Evolutionary conservation across 2,888 invertebrate genomes (phyloP), one percentile per base, ranked within the genome.

Genomic region (Halictus ligatus): DNA sequence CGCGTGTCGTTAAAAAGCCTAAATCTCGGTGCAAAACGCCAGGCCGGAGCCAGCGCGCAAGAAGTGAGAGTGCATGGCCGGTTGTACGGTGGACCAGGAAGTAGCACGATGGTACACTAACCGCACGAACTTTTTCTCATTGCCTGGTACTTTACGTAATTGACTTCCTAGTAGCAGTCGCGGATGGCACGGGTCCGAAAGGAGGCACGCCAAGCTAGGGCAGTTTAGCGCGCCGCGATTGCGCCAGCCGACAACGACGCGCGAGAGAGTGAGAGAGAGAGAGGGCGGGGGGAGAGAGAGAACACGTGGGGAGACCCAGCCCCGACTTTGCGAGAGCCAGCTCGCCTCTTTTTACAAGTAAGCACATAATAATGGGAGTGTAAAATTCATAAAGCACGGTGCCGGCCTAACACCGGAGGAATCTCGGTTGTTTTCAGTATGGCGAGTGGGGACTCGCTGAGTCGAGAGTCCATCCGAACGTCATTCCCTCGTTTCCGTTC

Each of bases 61-160:
- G 78, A 89, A 89, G 85, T 35, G 84, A 85, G 86, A 89, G 89
- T 85, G 86, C 78, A 85, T 48, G 72, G 72, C 10, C 74, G 46
- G 67, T 54, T n/a, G 43, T 12, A 54, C 78, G 29, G 46, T 43
- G 80, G 84, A 88, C 75, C 83, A 90, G 90, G 90, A 90, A 90
- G 85, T 87, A 75, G 85, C 87, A 87, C 88, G 87, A 90, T 83
- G 87, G 87, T 90, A 84, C 80, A 87, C 85, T 88, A 84, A 90
- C 87, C 86, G 86, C 80, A 67, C 75, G 71, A 43, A 76, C 74
- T 88, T 90, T 87, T 89, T 88, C 85, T 80, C 85, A 76, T 89
- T 74, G 72, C 78, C 75, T 72, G 73, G 80, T 85, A 84, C 86
- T 87, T 89, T 89, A 85, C 89, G 89, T 90, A 90, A 90, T 90